Conservation (phyloP, 2,888 invertebrate species). For the Amphiduros pacificus region DNA sequence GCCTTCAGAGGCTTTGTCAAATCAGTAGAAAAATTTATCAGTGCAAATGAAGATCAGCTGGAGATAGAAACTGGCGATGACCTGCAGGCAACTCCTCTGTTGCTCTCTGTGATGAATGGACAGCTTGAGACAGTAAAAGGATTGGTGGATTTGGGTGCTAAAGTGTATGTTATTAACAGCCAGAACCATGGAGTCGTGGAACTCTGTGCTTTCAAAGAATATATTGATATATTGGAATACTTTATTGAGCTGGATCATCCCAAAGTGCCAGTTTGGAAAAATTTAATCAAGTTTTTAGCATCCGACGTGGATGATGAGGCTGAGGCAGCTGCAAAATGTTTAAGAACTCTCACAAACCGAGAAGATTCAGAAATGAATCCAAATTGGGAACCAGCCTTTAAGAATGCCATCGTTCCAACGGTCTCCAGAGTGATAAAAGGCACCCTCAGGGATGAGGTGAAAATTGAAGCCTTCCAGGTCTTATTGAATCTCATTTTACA, state of each 20-base stretch:
- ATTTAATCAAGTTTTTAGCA: conserved; percentile 44
- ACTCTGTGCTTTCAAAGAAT: conserved; percentile 48
- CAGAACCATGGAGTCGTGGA: conserved; percentile 56
- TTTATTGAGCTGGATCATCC: conserved; percentile 44
- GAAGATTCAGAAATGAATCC: conserved; percentile 35
- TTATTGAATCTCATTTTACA: conserved; percentile 46
- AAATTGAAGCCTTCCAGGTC: conserved; percentile 44
- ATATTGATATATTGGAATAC: conserved; percentile 42
- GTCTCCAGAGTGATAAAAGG: conserved; percentile 50
- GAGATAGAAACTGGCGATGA: conserved; percentile 55
- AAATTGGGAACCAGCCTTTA: conserved; percentile 45
- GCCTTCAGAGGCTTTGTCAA: conserved; percentile 54
- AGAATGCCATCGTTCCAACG: conserved; percentile 45
- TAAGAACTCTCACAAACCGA: conserved; percentile 41
- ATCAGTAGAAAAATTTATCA: conserved; percentile 54
- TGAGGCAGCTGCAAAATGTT: conserved; percentile 45
- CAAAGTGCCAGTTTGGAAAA: conserved; percentile 52
- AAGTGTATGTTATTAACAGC: conserved; percentile 43
- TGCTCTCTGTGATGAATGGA: conserved; percentile 51
- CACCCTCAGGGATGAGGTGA: conserved; percentile 41
- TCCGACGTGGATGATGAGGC: conserved; percentile 52
- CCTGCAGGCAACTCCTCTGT: conserved; percentile 51
- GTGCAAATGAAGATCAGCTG: conserved; percentile 44
- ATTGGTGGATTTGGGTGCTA: conserved; percentile 47
- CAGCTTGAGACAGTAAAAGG: conserved; percentile 48